Base-by-base conservation (phyloP, 1,140 invertebrate genomes). In the Nephila pilipes region DNA sequence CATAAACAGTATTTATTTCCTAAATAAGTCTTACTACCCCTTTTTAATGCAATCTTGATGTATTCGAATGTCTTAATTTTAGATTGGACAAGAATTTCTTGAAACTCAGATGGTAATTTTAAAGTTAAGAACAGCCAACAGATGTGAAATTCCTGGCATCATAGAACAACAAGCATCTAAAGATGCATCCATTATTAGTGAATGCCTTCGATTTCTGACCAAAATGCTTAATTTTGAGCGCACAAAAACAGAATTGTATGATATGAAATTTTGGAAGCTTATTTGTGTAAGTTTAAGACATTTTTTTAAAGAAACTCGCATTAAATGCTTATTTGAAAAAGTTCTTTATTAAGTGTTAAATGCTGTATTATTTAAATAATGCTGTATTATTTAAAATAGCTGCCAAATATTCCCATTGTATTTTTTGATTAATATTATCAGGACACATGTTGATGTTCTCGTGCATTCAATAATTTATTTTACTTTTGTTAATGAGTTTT, bases 181-280 rank as follows among this genome's bases (percentile, higher is more conserved):
- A 12, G 79, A 90, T 83, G n/a, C 25, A 8, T 60, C 22, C 20
- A 22, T 92, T 14, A 25, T 63, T 18, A 65, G 6, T 57, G 90
- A 83, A 20, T 92, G 81, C 25, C 60, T 92, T 22, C 58, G 57
- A 10, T 85, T 92, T 55, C 60, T 92, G 18, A 85, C 38, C 32
- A 25, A 55, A 29, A 85, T 60, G 58, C 80, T 92, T 1, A 16
- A 85, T 32, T 55, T 60, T 14, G 81, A 85, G n/a, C 36, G 22
- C 14, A 4, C 6, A 32, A 63, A 20, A 4, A 22, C 16, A 22
- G 20, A 20, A 2, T 58, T 58, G 57, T 57, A 55, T 80, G 10
- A 1, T 58, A 8, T 91, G 20, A 63, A 69, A 85, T 29, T n/a
- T 55, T 92, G 80, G 90, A 85, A 69, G 69, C 18, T 69, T 8